Base-by-base conservation (phyloP, 2,113 vertebrate species). In the Falco punctatus region DNA sequence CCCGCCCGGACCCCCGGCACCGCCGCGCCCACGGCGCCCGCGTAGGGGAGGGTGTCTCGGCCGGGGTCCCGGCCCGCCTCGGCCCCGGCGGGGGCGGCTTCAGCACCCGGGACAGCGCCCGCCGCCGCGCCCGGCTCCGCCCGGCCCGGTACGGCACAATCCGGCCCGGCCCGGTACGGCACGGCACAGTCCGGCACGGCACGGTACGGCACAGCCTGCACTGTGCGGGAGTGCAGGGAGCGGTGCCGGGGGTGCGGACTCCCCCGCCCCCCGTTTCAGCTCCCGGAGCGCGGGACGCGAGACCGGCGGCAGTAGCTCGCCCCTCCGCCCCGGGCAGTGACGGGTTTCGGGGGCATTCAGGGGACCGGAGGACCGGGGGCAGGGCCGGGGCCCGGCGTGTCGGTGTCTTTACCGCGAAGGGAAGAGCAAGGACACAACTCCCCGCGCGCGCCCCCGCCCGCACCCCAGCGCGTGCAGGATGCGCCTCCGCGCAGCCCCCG, bases 361-460 rank as follows among this genome's bases (percentile, higher is more conserved):
- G 38, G 38, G 38, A 38, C 38, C 38, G 38, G 38, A 38, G 38
- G 38, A 10, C 38, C 38, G 38, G 42, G 42, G 42, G 42, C 42
- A 42, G 42, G 42, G 13, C 42, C 13, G 42, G 42, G 42, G 38
- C 38, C 38, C 38, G 38, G 38, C 38, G 38, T 38, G 38, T 38
- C 38, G 38, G 38, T 38, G 38, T 10, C 38, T 38, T 38, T 38
- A 38, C 38, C 38, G 38, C 38, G 38, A 12, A 18, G 9, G 33
- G 64, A 66, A 49, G 7, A 62, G 18, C 10, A 19, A 52, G 20
- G 72, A 49, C 13, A 0, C 12, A 1, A 1, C 1, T 16, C 18
- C 51, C 28, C 5, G 7, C 0, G 10, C 2, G 19, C 5, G 4
- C 5, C 28, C 5, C 61, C 21, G 3, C 32, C 40, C 7, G 1